Evolutionary conservation across 2,113 vertebrate genomes (phyloP), one percentile per base, ranked within the genome.

Genomic region (Ciconia maguari): DNA sequence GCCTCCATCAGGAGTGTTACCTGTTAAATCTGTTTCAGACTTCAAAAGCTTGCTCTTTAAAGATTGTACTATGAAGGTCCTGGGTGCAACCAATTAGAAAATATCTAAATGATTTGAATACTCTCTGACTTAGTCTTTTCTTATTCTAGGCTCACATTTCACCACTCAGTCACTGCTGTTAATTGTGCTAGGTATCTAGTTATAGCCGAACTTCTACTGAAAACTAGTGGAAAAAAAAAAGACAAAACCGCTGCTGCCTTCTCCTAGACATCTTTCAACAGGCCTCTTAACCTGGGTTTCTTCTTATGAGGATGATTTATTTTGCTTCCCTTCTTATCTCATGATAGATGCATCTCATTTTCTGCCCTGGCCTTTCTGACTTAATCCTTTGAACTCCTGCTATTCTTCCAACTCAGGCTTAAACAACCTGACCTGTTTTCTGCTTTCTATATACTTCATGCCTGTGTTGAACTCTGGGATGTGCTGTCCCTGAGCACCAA

Each of bases 401-500:
- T 68, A 14, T 42, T 58, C 49, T 38, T 48, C 18, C 54, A 70
- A 22, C 4, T 21, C 44, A 55, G 34, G 32, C 48, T 42, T 80
- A 51, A 76, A 54, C 19, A 80, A 55, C 13, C 11, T 34, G 24
- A 75, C 25, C 10, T 44, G n/a, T 54, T 68, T 54, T 86, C 71
- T 54, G 48, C 48, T 46, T 77, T 49, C 36, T 5, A 7, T 34
- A n/a, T 44, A 41, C 9, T 48, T 79, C 0, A 0, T 66, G 26
- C 13, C 34, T 13, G 15, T 48, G 22, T 62, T 75, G 41, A 62
- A 49, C 19, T 86, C 18, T 57, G 46, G 52, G 13, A 30, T 17
- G 22, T 55, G 69, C 17, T 32, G 38, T 17, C 34, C 10, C 17
- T 60, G 27, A 82, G 20, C 46, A 79, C 11, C 1, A 2, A 46